phyloP scores from a whole-genome alignment of 2,797 vertebrate species.

The Mareca strepera region DNA sequence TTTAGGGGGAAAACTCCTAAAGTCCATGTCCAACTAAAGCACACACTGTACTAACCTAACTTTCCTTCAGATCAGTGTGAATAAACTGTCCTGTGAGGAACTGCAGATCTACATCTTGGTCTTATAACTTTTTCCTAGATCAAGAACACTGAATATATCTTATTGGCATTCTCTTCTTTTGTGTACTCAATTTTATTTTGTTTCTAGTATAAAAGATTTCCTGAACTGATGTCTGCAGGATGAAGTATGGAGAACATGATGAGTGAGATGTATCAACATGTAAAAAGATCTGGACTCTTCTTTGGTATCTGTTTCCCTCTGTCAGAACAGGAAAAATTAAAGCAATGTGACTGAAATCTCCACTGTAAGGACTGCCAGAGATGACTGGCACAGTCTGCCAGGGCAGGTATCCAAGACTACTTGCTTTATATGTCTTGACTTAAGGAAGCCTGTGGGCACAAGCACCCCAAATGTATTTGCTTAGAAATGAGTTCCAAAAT shows the following conservation, averaged over 20 bases:
- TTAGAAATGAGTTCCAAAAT: not conserved
- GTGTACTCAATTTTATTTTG: conserved; percentile 9
- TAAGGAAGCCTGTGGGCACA: not conserved
- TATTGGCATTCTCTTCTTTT: not conserved
- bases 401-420: not conserved
- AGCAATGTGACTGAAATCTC: conserved; percentile 49
- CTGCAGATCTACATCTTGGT: not conserved
- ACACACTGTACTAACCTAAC: not conserved
- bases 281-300: conserved; percentile 9
- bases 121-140: not conserved
- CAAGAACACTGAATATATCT: not conserved
- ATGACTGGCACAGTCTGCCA: not conserved
- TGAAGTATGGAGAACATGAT: not conserved
- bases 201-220: conserved; percentile 17
- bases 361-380: conserved; percentile 33
- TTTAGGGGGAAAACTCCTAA: not conserved
- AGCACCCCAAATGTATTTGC: not conserved
- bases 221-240: not conserved
- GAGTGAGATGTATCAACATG: conserved; percentile 44
- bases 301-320: conserved; percentile 50
- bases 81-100: not conserved
- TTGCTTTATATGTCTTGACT: not conserved
- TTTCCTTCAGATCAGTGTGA: not conserved
- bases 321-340: conserved; percentile 44
- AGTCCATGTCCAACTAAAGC: not conserved